Evolutionary conservation across 2,113 vertebrate genomes (phyloP), one percentile per base, ranked within the genome.

Genomic region (Columbina picui): DNA sequence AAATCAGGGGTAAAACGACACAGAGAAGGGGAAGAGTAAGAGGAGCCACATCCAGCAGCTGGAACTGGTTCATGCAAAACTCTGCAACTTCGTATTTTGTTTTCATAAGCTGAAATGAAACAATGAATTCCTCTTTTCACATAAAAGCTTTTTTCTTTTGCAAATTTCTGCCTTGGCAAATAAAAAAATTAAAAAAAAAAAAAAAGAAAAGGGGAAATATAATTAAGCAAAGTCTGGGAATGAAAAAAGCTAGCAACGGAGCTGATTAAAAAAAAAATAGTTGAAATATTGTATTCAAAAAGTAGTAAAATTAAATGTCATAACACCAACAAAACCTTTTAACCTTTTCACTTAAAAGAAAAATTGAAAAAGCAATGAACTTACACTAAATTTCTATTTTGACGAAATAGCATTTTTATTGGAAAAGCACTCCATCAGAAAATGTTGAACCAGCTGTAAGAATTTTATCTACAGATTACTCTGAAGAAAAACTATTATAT

Each of bases 291-390:
- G 22, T 27, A 74, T 69, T 65, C 1, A 21, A 65, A 86, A 64
- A 43, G 76, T 4, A 3, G 45, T 65, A 59, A 88, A 69, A 89
- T 32, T 13, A 77, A 84, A 81, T 45, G 43, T 7, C 15, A 1
- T 22, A 57, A 69, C 12, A 41, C 12, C 20, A 89, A 7, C 55
- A 74, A 92, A 89, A 74, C 73, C 55, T 77, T 77, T 86, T 61
- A 81, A 78, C 60, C 50, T 96, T 89, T 93, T 67, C n/a, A 91
- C 23, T 74, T 95, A 60, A 75, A 74, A 70, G 60, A 70, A 89
- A 75, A 89, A 78, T 0, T 81, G 60, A 74, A 89, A 94, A 87
- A 57, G 1, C 19, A 67, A 55, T 55, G 32, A 94, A 49, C 47
- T 34, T 50, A 77, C 65, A 74, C 12, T 70, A 65, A 93, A 52